phyloP scores from a whole-genome alignment of 30 jellyfish, hydroid and myxozoan species.

The Aurelia aurita complex sp. Pacific region DNA sequence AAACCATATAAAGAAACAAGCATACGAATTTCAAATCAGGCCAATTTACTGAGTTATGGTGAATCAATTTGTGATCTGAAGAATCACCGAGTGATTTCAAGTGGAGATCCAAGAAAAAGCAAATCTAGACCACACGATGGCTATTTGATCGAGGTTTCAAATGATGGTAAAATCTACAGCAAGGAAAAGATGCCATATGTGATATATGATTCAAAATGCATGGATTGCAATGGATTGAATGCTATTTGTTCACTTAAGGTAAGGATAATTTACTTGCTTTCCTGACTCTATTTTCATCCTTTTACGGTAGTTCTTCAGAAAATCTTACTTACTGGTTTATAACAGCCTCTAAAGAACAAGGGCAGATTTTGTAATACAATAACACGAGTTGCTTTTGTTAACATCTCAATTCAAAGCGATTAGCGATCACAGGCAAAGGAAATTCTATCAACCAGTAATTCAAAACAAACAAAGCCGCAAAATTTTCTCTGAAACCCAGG shows the following conservation, averaged over 20 bases:
- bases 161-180: constrained; percentile 18
- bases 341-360: too few species aligned
- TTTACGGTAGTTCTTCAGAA: too few species aligned
- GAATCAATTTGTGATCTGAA: neutral
- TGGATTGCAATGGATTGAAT: constrained; percentile 4
- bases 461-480: too few species aligned
- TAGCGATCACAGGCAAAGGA: too few species aligned
- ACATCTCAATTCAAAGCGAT: too few species aligned
- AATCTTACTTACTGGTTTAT: too few species aligned
- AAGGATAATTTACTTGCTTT: neutral
- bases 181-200: neutral
- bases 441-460: too few species aligned
- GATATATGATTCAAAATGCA: constrained; percentile 34
- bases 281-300: too few species aligned
- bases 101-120: neutral
- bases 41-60: neutral
- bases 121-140: neutral
- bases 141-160: constrained; percentile 1
- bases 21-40: neutral
- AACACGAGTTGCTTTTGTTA: too few species aligned
- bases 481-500: too few species aligned
- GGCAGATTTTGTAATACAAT: too few species aligned
- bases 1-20: too few species aligned
- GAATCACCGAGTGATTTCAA: neutral
- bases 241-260: neutral